Conservation (phyloP, 2,113 vertebrate species). For the Chrysemys picta region DNA sequence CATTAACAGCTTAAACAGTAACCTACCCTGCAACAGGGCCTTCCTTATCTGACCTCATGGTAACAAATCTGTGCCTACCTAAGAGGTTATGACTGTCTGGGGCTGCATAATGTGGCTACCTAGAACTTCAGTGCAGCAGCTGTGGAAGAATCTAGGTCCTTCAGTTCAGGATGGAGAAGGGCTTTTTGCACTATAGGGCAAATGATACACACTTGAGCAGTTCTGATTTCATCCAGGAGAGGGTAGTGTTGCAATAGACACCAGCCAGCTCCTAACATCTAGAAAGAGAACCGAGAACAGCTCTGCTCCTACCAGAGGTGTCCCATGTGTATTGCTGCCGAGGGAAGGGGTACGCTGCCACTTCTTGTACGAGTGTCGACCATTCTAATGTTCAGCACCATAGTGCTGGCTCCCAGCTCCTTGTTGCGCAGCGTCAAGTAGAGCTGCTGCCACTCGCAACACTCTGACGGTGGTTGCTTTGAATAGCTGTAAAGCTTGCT, state of each 20-base stretch:
- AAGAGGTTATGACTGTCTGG: fast-evolving
- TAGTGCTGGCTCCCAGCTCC: neutral
- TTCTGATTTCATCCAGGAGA: neutral
- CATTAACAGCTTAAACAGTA: neutral
- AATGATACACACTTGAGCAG: fast-evolving
- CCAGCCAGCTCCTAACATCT: fast-evolving
- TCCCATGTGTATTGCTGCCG: neutral
- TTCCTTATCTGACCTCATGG: neutral
- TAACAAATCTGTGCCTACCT: neutral
- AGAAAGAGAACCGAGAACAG: neutral
- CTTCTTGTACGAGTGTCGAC: fast-evolving
- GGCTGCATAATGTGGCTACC: fast-evolving
- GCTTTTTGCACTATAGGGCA: neutral
- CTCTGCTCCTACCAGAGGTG: neutral
- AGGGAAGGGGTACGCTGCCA: fast-evolving
- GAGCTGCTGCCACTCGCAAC: neutral
- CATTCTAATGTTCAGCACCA: fast-evolving
- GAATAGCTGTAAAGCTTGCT: neutral
- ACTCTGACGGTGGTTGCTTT: neutral
- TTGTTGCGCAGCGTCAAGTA: neutral
- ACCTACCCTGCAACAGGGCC: neutral
- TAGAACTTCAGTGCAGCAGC: neutral
- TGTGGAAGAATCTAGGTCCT: neutral
- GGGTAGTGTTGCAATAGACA: too few species aligned
- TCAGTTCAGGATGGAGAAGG: neutral